Evolutionary conservation across 2,888 invertebrate genomes (phyloP), one percentile per base, ranked within the genome.

Genomic region (Athalia rosae): DNA sequence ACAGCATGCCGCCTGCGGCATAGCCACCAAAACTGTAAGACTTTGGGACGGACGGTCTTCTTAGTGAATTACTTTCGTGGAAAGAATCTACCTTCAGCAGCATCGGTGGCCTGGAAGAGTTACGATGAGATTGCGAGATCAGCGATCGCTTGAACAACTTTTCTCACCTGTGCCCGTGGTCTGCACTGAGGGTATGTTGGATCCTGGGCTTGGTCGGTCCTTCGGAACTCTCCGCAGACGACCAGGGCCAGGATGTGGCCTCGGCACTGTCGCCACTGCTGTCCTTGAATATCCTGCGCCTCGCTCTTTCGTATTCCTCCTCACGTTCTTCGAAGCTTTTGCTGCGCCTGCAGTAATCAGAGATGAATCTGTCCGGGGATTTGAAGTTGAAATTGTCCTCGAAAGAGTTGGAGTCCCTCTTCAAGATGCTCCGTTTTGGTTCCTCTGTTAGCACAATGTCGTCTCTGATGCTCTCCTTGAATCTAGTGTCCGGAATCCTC

Each of bases 261-360:
- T 88, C 89, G 81, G 86, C 81, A 78, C 87, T 85, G 4, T 89
- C 89, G 0, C 87, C 86, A 47, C 87, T 88, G 76, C 85, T 88
- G n/a, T 88, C 89, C 77, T 89, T 95, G 88, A 98, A 98, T 91
- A 98, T 98, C 90, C 98, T 93, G 81, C 95, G 93, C 78, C 96
- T 92, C 71, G 94, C 96, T 86, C 95, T 93, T 88, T 96, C 96
- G 89, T 98, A 98, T 84, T 97, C 96, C 86, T 95, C 95, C 90
- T 97, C 97, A 47, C 98, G 92, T 90, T 98, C 98, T 89, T 98
- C 98, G 85, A 98, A 94, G 82, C 97, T 96, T 87, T 96, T 96
- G 89, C 95, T 94, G 80, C 94, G 92, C 77, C 94, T 91, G 82
- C 93, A 94, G 78, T 94, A 93, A 83, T 93, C 92, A 79, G 92